Percentiles rank a stretch among this genome's conserved stretches.
phyloP scores from a whole-genome alignment of 2,797 vertebrate species.

The Nannoperca australis region DNA sequence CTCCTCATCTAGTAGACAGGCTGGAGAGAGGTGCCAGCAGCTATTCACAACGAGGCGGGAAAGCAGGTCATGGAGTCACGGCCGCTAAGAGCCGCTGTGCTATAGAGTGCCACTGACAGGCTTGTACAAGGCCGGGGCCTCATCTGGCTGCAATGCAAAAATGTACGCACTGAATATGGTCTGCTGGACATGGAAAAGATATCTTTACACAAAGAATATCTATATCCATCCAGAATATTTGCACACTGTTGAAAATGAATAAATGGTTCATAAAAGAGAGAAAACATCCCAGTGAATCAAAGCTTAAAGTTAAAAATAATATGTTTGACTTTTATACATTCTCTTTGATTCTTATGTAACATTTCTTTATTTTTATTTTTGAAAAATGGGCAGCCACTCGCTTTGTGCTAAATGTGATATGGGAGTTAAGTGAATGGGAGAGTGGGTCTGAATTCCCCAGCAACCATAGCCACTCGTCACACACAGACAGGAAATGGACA shows the following conservation, averaged over 20 bases:
- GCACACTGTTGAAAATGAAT: slow-evolving; percentile 11
- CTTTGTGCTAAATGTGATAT: slow-evolving; percentile 73
- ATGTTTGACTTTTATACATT: slow-evolving; percentile 13
- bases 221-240: slow-evolving; percentile 8
- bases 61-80: slow-evolving; percentile 85
- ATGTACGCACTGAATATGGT: slow-evolving; percentile 56
- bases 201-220: slow-evolving; percentile 47
- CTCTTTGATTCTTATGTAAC: slow-evolving; percentile 27
- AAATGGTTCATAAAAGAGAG: slow-evolving; percentile 3
- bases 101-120: slow-evolving; percentile 84
- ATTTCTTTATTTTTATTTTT: slow-evolving; percentile 43
- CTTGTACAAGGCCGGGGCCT: slow-evolving; percentile 74
- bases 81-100: slow-evolving; percentile 83
- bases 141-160: slow-evolving; percentile 71
- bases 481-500: slow-evolving; percentile 86
- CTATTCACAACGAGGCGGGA: slow-evolving; percentile 79
- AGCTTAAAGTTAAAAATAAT: slow-evolving; percentile 22
- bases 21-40: slow-evolving; percentile 82
- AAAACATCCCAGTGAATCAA: slow-evolving; percentile 2
- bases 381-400: slow-evolving; percentile 49
- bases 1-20: slow-evolving; percentile 81
- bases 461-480: slow-evolving; percentile 81
- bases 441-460: slow-evolving; percentile 79
- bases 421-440: slow-evolving; percentile 73
- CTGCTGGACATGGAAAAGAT: slow-evolving; percentile 57